Evolutionary conservation across 1,140 invertebrate species (phyloP).

Genomic region (Drosophila rufa): DNA sequence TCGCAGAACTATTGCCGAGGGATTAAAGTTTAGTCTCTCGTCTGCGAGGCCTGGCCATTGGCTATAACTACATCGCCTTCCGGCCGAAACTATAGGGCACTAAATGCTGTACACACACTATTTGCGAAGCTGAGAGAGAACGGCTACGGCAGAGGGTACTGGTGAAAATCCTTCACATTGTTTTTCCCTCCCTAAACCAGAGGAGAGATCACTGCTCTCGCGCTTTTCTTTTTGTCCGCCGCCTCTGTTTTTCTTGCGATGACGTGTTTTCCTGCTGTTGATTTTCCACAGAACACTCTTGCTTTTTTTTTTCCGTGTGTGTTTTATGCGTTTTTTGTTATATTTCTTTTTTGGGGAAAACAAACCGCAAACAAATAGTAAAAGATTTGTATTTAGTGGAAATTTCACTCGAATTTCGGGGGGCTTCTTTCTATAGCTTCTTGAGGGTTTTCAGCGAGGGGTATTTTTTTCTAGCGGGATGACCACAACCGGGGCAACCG

Average conservation of each 20-base stretch:
- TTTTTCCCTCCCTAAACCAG: neutral
- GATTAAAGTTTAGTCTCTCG: neutral
- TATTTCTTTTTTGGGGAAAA: slow-evolving; percentile 8
- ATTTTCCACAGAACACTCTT: slow-evolving; percentile 37
- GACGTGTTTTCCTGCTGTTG: slow-evolving; percentile 66
- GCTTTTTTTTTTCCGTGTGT: neutral
- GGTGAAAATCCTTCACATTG: slow-evolving; percentile 51
- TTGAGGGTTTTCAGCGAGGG: slow-evolving; percentile 1
- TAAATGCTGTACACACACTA: slow-evolving; percentile 22
- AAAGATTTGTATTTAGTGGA: slow-evolving; percentile 11
- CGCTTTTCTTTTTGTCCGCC: slow-evolving; percentile 26
- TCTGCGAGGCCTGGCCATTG: slow-evolving; percentile 4
- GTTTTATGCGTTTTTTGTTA: slow-evolving; percentile 1
- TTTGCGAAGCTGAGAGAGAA: slow-evolving; percentile 3
- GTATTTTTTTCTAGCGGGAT: neutral
- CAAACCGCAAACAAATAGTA: slow-evolving; percentile 38
- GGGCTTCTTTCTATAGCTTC: no score
- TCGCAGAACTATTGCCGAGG: neutral
- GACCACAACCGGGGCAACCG: no score
- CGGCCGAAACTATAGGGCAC: slow-evolving; percentile 1
- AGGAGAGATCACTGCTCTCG: slow-evolving; percentile 11
- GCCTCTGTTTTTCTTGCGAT: slow-evolving; percentile 39
- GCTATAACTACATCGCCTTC: slow-evolving; percentile 10
- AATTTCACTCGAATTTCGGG: slow-evolving; percentile 18
- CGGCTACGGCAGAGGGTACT: neutral